Evolutionary conservation across 2,113 vertebrate species (phyloP).

Genomic region (Phocoena sinus): DNA sequence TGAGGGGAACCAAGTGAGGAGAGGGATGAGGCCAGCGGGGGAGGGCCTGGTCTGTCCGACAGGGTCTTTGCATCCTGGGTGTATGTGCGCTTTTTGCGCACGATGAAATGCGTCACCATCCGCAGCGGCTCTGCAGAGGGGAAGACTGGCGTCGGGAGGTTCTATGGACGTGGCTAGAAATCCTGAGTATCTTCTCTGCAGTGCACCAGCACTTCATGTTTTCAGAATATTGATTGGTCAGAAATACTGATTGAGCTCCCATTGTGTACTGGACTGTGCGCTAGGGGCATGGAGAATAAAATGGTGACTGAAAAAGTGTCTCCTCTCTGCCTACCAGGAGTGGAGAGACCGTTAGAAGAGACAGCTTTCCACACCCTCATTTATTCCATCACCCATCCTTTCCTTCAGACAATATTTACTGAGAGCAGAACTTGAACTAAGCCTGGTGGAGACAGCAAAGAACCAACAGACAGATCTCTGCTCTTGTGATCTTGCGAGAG

Average conservation of each 20-base stretch:
- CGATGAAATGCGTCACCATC: neutral
- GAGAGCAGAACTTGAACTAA: neutral
- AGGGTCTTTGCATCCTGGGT: neutral
- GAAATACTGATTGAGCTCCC: neutral
- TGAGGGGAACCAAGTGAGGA: neutral
- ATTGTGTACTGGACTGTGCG: neutral
- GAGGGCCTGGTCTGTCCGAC: neutral
- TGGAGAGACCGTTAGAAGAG: neutral
- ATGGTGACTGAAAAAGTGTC: neutral
- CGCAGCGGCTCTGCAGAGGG: neutral
- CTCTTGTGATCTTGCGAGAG: neutral
- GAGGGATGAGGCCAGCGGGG: rapidly evolving
- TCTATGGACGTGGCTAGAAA: neutral
- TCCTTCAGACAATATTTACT: neutral
- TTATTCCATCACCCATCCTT: rapidly evolving
- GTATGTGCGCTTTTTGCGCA: neutral
- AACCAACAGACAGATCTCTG: neutral
- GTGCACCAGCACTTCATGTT: neutral
- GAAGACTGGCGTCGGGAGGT: neutral
- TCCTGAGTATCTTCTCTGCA: neutral
- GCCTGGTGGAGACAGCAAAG: neutral
- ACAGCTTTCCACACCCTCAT: rapidly evolving
- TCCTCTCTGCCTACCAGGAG: neutral
- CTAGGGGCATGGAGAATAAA: neutral
- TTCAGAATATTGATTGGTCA: neutral